Base-by-base conservation (phyloP, 2,888 invertebrate species). In the Ophion slaviceki region DNA sequence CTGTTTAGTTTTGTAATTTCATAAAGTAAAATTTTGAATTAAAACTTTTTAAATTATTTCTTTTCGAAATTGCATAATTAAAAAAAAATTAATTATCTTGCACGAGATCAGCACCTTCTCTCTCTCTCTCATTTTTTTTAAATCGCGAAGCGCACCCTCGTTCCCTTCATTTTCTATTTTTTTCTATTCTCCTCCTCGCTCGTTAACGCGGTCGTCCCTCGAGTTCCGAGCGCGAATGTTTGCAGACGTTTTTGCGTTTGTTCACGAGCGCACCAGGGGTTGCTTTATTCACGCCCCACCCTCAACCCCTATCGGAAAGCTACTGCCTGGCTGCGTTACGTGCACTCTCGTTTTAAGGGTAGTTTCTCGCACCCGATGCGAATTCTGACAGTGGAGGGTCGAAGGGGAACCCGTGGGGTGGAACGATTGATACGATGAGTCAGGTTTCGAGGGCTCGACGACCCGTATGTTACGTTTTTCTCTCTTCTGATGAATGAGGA, bases 261-360 rank as follows among this genome's bases (percentile, higher is more conserved):
- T 40, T 40, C 40, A 40, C 8, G 40, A 40, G 40, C 40, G 40
- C 40, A 40, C 40, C 40, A 40, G 40, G 40, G 8, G 40, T 8
- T 40, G 40, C 40, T 8, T 40, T 40, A 40, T 40, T 40, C 40
- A 40, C 40, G 14, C 47, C 47, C 47, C 47, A 2, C 17, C 53
- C 17, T 53, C 53, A 14, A 17, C 17, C 4, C 17, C 53, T 17
- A 4, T 53, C 17, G 53, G 53, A 53, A 53, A 17, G 17, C 17
- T 53, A 14, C 53, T 4, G 11, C 53, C 53, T 53, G 53, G 14
- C 53, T 53, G 53, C 53, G 53, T 53, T 53, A 53, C 14, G 53
- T 17, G 53, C 53, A 53, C 53, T 53, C 47, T 14, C 66, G 47
- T 61, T 57, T 40, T 47, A 75, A 53, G 53, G 53, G 53, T 53